These are phyloP conservation scores for Drosophila prostipennis DNA, from an alignment of 2,888 invertebrate genomes.

Conservation along the genomic window DNA sequence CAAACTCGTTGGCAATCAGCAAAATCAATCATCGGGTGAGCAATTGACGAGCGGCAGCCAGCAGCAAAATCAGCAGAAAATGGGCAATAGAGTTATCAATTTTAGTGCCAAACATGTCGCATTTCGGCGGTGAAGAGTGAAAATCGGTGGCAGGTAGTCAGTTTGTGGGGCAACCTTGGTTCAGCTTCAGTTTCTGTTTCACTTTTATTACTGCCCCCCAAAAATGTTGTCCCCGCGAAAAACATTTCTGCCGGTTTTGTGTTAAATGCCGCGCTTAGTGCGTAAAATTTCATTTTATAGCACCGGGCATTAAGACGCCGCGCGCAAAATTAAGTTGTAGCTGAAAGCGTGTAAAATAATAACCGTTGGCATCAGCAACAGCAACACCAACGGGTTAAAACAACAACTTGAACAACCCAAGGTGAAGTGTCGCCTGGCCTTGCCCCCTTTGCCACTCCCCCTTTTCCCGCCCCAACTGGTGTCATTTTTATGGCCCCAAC, in stretches of 20 bases:
- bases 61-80: slow-evolving; percentile 42
- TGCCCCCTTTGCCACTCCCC: slow-evolving; percentile 30
- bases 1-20: slow-evolving; percentile 75
- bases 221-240: no score
- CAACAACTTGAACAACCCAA: slow-evolving; percentile 44
- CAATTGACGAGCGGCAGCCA: slow-evolving; percentile 65
- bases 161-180: slow-evolving; percentile 53
- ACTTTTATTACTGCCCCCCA: slow-evolving; percentile 23
- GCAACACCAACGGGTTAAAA: slow-evolving; percentile 30
- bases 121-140: slow-evolving; percentile 39
- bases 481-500: slow-evolving; percentile 61
- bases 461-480: slow-evolving; percentile 36
- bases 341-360: slow-evolving; percentile 56
- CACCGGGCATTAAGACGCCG: slow-evolving; percentile 47
- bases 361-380: slow-evolving; percentile 18
- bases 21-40: slow-evolving; percentile 73
- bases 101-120: slow-evolving; percentile 73
- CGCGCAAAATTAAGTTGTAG: slow-evolving; percentile 65
- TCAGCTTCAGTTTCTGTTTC: slow-evolving; percentile 30
- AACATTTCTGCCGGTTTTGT: slow-evolving; percentile 20
- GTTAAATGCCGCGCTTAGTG: slow-evolving; percentile 56
- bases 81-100: slow-evolving; percentile 78
- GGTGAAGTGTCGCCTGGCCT: slow-evolving; percentile 68
- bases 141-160: slow-evolving; percentile 54
- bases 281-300: slow-evolving; percentile 72